Evolutionary conservation across 2,797 vertebrate species (phyloP), one percentile per base, ranked within the genome.

Genomic region (Amblyopsis hoosieri): DNA sequence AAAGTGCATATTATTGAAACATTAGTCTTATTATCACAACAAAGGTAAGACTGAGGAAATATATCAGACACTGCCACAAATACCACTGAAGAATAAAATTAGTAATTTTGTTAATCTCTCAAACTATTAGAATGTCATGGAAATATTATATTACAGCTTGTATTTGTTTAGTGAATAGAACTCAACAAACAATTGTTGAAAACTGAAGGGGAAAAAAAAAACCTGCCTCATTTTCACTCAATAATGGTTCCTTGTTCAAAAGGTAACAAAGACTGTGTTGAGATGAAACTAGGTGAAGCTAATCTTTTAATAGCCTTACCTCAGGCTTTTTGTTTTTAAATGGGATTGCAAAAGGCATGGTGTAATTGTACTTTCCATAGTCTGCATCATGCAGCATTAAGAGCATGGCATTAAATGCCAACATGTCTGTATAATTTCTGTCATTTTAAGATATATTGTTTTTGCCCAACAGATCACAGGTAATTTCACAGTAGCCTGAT

Each of bases 271-370:
- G 83, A 66, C 72, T 57, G 76, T 19, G 81, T 85, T 91, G 71
- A 85, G 76, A 85, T 86, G 68, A 80, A 90, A 83, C 78, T 87
- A 83, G 74, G 85, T 89, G 76, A 87, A 85, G 82, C 84, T 92
- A 91, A 91, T 92, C 89, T 89, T 88, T 87, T 91, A 92, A 92
- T 91, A 90, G 87, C 85, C 80, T 89, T 87, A 82, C 86, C 86
- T 85, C 83, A 79, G 76, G 60, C 74, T 69, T 78, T 86, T 85
- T 69, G 53, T 54, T 42, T 45, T 42, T n/a, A 66, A 81, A 72
- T 75, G 72, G 69, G 72, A 81, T 79, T 77, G 81, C 53, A 71
- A 62, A 57, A 55, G 12, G 31, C 53, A 1, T 54, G 23, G 13
- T 12, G 19, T 85, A 78, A 74, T 87, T 81, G 79, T 69, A 50